Base-by-base conservation (phyloP, 1,140 invertebrate species). In the Trachelipus rathkii region DNA sequence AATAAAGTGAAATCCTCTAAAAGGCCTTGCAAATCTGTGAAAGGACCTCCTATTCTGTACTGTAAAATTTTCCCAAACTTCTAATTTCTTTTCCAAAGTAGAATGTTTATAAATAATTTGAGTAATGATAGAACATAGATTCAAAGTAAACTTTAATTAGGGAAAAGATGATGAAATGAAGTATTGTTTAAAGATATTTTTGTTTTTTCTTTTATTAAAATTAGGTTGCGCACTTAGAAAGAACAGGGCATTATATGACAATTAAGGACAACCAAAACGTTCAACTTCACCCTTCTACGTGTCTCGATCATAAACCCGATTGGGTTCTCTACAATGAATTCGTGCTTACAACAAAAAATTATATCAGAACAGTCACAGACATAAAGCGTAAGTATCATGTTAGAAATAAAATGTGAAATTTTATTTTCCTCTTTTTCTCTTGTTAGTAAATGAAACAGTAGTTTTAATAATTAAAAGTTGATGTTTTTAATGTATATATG, bases 301-400 rank as follows among this genome's bases (percentile, higher is more conserved):
- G 96, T 86, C 88, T 99, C 15, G 97, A 98, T 87, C 97, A 99
- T 85, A 99, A 99, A 87, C 98, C 98, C 4, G 97, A 99, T 84
- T 99, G 97, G 97, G 97, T 99, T 19, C 91, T 99, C 72, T 99
- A 99, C 87, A 99, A 99, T 86, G 98, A 99, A 87, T 99, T 99
- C 86, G 98, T 99, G 44, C 88, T 99, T 73, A 99, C 98, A 44
- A 98, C 97, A 13, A 99, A 99, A 86, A 99, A 99, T 86, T 99
- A 99, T 85, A 99, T 99, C 81, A 89, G 98, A 81, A 99, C 97
- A 0, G 96, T 98, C 0, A 99, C 96, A 3, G 97, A 99, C 85
- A 95, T 99, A 72, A 99, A 99, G 89, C 96, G 97, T 97, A 87
- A 89, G 90, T 90, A 19, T 33, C 33, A 33, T 33, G n/a, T n/a